These are phyloP conservation scores for Eidolon dupreanum DNA, from an alignment of 2,797 vertebrate species.

Conservation along the genomic window DNA sequence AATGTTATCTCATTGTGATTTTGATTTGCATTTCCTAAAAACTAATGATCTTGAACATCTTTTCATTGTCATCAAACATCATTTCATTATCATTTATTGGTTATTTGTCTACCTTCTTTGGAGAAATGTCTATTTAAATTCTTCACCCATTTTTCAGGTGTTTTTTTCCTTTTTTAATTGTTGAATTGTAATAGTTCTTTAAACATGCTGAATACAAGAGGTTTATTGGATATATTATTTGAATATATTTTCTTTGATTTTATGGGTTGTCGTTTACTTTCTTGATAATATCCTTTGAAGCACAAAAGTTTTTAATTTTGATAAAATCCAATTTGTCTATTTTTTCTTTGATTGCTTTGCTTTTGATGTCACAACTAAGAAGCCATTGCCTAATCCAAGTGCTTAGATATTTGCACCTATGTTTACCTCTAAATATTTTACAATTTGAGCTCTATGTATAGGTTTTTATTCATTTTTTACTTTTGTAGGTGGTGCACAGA, in stretches of 20 bases:
- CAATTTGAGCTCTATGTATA: background rate
- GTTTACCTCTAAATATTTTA: background rate
- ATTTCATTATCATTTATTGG: background rate
- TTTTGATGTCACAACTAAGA: background rate
- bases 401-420: background rate
- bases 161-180: background rate
- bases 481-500: background rate
- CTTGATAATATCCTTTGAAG: background rate
- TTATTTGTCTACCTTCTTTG: background rate
- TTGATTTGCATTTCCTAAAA: background rate
- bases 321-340: background rate
- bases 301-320: background rate
- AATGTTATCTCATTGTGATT: background rate
- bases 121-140: background rate
- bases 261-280: background rate
- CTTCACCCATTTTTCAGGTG: background rate
- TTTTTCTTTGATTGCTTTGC: background rate
- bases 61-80: background rate
- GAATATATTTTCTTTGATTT: background rate
- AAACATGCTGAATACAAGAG: background rate
- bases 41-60: background rate
- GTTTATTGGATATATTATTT: background rate
- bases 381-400: background rate
- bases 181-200: background rate
- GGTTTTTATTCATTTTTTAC: background rate